Evolutionary conservation across 2,113 vertebrate genomes (phyloP).

Genomic region (Crypturellus undulatus): DNA sequence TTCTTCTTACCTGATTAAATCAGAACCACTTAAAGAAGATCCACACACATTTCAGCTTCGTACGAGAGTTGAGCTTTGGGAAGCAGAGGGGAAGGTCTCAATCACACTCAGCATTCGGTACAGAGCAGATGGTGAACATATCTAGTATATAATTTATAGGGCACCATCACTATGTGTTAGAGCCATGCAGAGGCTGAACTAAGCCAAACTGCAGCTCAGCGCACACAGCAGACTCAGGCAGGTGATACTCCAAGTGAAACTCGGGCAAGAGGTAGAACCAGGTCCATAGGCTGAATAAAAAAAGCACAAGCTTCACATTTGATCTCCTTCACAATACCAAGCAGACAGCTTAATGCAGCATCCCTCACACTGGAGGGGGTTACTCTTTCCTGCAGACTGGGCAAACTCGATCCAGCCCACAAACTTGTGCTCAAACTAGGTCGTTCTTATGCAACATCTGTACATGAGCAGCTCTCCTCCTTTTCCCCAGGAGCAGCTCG

Average conservation of each 20-base stretch:
- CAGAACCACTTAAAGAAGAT: conserved; percentile 56
- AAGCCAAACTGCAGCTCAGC: neutral
- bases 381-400: neutral
- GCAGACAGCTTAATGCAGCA: neutral
- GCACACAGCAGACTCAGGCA: neutral
- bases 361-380: neutral
- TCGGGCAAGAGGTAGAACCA: neutral
- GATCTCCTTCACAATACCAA: neutral
- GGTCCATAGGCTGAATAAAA: neutral
- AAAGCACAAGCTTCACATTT: neutral
- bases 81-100: conserved; percentile 40
- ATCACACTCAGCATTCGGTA: conserved; percentile 19
- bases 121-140: conserved; percentile 47
- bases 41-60: neutral
- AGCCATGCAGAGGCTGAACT: conserved; percentile 1
- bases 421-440: conserved; percentile 28
- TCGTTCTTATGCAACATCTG: conserved; percentile 53
- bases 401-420: neutral
- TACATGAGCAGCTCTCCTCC: neutral
- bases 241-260: neutral
- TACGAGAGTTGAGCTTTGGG: conserved; percentile 40
- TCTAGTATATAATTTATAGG: conserved; percentile 54
- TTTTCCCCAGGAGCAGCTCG: neutral
- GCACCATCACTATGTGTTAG: conserved; percentile 46
- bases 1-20: conserved; percentile 64